Base-by-base conservation (phyloP, 2,113 vertebrate species). In the Spea bombifrons region DNA sequence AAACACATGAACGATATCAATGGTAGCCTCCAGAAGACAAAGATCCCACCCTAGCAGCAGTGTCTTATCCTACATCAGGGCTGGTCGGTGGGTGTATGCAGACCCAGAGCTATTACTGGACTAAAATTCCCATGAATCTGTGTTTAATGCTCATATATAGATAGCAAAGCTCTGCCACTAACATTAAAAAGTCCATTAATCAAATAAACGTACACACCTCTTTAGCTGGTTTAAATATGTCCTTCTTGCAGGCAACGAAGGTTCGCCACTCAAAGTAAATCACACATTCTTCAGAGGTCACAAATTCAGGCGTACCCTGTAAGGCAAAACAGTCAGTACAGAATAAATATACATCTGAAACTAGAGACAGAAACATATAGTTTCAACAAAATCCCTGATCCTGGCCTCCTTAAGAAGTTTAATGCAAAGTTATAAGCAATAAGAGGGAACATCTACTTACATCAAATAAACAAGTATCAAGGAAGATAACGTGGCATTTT, bases 201-300 rank as follows among this genome's bases (percentile, higher is more conserved):
- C 9, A 59, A 1, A 53, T 50, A 0, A 66, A 63, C 16, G 59
- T 6, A 71, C 10, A 88, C 91, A 98, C 97, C 96, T 99, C 97
- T 88, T 94, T 94, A 12, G 88, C 88, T 0, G 97, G 94, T 88
- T 92, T 96, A 88, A 98, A 99, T 75, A 80, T 92, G 43, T 94
- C 88, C 17, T 88, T 96, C 82, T 87, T 96, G 90, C 97, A 99
- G 81, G 94, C 96, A 10, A 87, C 52, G 44, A 91, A 92, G 0
- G 94, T 98, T 84, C 91, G 95, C 97, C 97, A 99, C 82, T 99
- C 97, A 70, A 99, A 98, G 88, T 96, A 96, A 83, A 98, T 93
- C 52, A 97, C 94, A 68, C 97, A 99, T 63, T 94, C 92, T 2
- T 92, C 92, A 65, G 93, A 76, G 0, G 94, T 93, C 0, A 98